These are phyloP conservation scores for Neodiprion lecontei DNA, from an alignment of 1,140 invertebrate genomes.

Conservation along the genomic window DNA sequence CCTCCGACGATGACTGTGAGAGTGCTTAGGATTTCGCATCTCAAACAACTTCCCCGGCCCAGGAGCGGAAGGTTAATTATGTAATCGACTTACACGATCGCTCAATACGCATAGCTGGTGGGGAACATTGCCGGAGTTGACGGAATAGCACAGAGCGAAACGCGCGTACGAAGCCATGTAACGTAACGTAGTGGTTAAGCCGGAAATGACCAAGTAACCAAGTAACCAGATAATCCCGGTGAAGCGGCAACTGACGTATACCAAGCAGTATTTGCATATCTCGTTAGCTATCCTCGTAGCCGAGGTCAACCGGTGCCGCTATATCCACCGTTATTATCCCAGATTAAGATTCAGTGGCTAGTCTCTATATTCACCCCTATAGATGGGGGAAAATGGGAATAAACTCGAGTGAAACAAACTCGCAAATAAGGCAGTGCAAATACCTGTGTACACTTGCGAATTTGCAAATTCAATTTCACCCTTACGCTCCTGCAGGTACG, in stretches of 20 bases:
- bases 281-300: constrained; percentile 15
- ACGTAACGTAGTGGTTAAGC: not conserved
- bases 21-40: too few relatives aligned
- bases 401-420: too few relatives aligned
- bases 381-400: too few relatives aligned
- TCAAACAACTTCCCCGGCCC: too few relatives aligned
- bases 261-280: constrained; percentile 23
- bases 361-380: too few relatives aligned
- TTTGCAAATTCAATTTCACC: not conserved
- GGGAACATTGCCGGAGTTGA: too few relatives aligned
- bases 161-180: too few relatives aligned
- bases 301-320: constrained; percentile 15
- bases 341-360: not conserved
- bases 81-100: too few relatives aligned
- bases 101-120: too few relatives aligned
- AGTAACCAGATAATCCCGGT: constrained; percentile 20
- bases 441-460: constrained; percentile 13
- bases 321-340: constrained; percentile 5
- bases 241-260: constrained; percentile 21
- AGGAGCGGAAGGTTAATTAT: too few relatives aligned
- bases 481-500: not conserved
- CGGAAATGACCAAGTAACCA: not conserved
- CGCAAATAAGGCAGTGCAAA: not conserved
- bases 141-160: too few relatives aligned
- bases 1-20: too few relatives aligned